Conservation (phyloP, 2,113 vertebrate species). For the Urocitellus parryii region DNA sequence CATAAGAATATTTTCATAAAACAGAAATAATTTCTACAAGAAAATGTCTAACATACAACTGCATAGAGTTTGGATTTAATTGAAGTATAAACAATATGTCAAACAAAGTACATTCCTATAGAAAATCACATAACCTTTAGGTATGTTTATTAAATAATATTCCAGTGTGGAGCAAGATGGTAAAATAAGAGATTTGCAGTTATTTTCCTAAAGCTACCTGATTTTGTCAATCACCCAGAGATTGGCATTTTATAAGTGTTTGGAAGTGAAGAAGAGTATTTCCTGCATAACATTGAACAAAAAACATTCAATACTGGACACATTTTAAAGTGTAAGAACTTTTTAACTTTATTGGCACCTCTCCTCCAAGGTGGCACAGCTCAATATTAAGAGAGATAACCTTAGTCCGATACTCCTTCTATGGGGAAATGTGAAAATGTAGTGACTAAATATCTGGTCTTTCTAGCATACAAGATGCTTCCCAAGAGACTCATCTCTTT, state of each 20-base stretch:
- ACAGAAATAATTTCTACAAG: neutral
- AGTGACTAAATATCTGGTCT: neutral
- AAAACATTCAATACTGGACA: neutral
- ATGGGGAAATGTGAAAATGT: neutral
- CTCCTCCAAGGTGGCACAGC: neutral
- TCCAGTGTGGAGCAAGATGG: rapidly evolving
- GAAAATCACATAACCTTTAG: neutral
- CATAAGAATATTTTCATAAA: neutral
- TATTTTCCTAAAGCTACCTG: neutral
- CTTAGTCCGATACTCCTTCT: neutral
- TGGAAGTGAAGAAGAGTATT: neutral
- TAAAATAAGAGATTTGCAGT: neutral
- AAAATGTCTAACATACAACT: neutral
- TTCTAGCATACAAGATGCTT: neutral
- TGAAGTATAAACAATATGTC: neutral
- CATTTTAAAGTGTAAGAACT: neutral
- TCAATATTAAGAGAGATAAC: no score
- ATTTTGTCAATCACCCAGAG: no score
- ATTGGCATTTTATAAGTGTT: neutral
- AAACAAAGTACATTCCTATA: neutral
- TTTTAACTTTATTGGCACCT: neutral
- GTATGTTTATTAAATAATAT: neutral
- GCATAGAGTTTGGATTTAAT: neutral
- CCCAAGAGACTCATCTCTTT: neutral
- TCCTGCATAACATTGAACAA: neutral